A percentile compares a stretch with the other conserved stretches of the same genome.
These are phyloP conservation scores for Rhodophaea formosa DNA, from an alignment of 2,888 invertebrate genomes.

Conservation along the genomic window DNA sequence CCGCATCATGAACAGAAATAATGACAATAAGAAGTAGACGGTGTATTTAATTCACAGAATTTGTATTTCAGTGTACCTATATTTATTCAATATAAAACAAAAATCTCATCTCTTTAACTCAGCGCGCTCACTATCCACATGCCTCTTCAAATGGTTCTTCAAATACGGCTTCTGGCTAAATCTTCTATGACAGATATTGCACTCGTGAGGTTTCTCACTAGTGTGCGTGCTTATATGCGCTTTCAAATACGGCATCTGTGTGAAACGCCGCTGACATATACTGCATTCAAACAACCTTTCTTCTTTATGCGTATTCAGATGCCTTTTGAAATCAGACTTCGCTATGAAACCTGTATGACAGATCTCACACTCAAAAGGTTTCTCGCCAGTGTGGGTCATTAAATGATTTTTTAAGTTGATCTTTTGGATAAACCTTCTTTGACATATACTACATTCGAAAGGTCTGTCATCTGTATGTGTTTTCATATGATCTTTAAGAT, in stretches of 20 bases:
- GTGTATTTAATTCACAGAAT: no score
- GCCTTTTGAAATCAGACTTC: conserved; percentile 7
- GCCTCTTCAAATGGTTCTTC: conserved; percentile 9
- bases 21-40: no score
- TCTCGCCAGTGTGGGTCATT: conserved; percentile 10
- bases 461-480: conserved; percentile 9
- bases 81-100: conserved; percentile 13
- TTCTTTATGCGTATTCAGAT: conserved; percentile 5
- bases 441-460: not conserved
- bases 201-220: conserved; percentile 5
- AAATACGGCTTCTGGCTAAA: conserved; percentile 7
- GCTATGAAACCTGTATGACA: conserved; percentile 1
- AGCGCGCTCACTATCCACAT: not conserved
- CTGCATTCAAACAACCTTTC: conserved; percentile 1
- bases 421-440: conserved; percentile 2
- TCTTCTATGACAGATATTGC: conserved; percentile 5
- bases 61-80: conserved; percentile 20
- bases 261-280: not conserved
- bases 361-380: conserved; percentile 1
- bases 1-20: no score
- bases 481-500: conserved; percentile 6
- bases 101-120: not conserved
- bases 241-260: conserved; percentile 2
- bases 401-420: conserved; percentile 8
- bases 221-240: conserved; percentile 1